Base-by-base conservation (phyloP, 1,140 invertebrate genomes). In the Bombus fervidus region DNA sequence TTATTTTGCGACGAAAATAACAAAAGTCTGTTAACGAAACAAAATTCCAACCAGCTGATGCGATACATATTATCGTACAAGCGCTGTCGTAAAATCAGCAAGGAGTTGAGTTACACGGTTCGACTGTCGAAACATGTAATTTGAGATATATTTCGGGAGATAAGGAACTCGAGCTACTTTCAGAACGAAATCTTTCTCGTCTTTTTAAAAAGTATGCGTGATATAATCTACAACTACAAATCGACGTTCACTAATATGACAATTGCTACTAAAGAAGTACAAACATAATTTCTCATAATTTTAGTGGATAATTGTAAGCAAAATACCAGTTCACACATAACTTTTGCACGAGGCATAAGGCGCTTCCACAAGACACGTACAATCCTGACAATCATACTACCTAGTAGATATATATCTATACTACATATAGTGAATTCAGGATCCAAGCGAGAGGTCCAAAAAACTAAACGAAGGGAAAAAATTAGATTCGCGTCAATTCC, bases 401-500 rank as follows among this genome's bases (percentile, higher is more conserved):
- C 10, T 28, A 62, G 59, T 62, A n/a, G 28, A 28, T 53, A 22
- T 53, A 53, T 22, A 53, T 22, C 47, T 62, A 8, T 62, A 3
- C n/a, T 25, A 64, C 57, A 10, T 4, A 28, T 1, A 34, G 31
- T 28, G 37, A 75, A 75, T 77, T 41, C 75, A 18, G 28, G 13
- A 28, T 10, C n/a, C 37, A 9, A n/a, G 13, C 31, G 47, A 25
- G 10, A 47, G 18, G 6, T 47, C 31, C 62, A 25, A 34, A 47
- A 68, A 73, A 73, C 28, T 8, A n/a, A 43, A 28, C 39, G 28
- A 37, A 39, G n/a, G 62, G 80, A 62, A 57, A 83, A 85, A 79
- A 87, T 81, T 57, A 64, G 72, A 47, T 73, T 73, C 64, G 71
- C 78, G 81, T 91, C 87, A 86, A 87, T 91, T 86, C 87, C 81